Percentiles rank a stretch among this genome's conserved stretches.
Evolutionary conservation across 2,113 vertebrate genomes (phyloP).

Genomic region (Lepus europaeus): DNA sequence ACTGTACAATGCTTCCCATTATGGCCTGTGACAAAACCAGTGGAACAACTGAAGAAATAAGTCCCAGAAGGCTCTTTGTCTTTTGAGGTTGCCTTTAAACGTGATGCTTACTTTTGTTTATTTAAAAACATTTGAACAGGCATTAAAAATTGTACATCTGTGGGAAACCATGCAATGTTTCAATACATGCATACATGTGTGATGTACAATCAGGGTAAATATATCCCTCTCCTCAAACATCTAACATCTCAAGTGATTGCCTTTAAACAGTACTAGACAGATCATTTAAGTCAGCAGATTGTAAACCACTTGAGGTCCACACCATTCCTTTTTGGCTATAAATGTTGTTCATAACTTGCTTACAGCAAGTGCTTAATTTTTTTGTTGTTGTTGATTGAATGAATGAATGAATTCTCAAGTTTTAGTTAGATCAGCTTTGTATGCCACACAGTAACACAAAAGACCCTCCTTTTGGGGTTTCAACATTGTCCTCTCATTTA

Average conservation of each 20-base stretch:
- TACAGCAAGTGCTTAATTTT: conserved; percentile 26
- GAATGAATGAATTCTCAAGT: conserved; percentile 23
- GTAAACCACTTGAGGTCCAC: conserved; percentile 19
- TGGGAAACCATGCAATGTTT: no score
- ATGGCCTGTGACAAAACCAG: conserved; percentile 11
- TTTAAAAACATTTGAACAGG: no score
- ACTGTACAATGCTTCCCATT: background rate
- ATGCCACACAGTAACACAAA: background rate
- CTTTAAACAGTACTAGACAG: conserved; percentile 45
- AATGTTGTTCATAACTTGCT: conserved; percentile 35
- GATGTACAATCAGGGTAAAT: no score
- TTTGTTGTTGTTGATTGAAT: background rate
- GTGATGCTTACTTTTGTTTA: no score
- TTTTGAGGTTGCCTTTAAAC: background rate
- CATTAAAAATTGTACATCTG: no score
- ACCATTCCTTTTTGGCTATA: conserved; percentile 1
- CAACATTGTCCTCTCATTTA: background rate
- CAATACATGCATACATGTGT: no score
- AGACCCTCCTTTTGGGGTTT: background rate
- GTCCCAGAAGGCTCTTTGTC: background rate
- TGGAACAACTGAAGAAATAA: background rate
- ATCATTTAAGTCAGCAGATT: background rate
- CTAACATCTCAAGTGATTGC: no score
- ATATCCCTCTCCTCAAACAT: no score
- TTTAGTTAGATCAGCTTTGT: conserved; percentile 46